phyloP scores from a whole-genome alignment of 2,797 vertebrate genomes.

The Tangara arthus region DNA sequence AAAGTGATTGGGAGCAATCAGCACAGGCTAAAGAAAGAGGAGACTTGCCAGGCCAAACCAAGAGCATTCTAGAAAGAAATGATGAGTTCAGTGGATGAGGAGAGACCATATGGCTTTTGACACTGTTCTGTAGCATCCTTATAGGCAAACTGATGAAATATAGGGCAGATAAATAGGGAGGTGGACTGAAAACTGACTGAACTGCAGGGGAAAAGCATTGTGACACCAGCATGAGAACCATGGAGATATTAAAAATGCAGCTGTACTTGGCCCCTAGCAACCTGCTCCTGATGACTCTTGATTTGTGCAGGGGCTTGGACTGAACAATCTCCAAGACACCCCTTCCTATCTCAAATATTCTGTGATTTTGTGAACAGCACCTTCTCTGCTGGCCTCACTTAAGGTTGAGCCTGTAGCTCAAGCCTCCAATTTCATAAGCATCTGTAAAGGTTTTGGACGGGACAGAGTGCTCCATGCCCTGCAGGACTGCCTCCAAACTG shows the following conservation, averaged over 20 bases:
- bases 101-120: neutral
- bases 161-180: neutral
- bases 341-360: neutral
- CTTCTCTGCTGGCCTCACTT: neutral
- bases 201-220: fast-evolving
- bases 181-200: neutral
- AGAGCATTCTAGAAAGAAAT: neutral
- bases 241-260: neutral
- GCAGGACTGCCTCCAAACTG: neutral
- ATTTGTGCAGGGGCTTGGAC: neutral
- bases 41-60: neutral
- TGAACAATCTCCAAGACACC: neutral
- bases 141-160: neutral
- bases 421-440: neutral
- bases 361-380: neutral
- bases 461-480: fast-evolving
- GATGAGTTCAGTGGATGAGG: fast-evolving
- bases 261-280: neutral
- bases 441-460: neutral
- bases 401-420: neutral
- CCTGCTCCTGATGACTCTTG: neutral
- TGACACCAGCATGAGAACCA: neutral
- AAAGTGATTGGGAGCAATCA: neutral
- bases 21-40: neutral
- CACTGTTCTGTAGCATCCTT: neutral